Evolutionary conservation across 2,888 invertebrate genomes (phyloP).

Genomic region (Vanessa cardui): DNA sequence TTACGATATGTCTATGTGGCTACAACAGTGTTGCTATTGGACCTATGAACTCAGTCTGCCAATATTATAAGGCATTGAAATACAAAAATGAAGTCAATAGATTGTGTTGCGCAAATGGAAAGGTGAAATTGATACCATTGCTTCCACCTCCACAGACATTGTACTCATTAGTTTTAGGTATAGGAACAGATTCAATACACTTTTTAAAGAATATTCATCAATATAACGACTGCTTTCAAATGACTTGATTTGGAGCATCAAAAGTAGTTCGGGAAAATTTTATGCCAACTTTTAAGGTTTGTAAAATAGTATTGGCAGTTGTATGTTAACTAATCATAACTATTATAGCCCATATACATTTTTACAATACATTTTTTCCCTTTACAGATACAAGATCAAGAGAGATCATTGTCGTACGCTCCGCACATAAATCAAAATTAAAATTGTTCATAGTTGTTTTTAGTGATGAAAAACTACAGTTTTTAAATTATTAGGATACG

Average conservation of each 20-base stretch:
- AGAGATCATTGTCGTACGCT: no score
- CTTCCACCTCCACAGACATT: constrained; percentile 47
- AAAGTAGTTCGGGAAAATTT: no score
- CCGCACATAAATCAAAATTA: constrained; percentile 3
- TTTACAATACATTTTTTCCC: no score
- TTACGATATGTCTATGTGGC: constrained; percentile 37
- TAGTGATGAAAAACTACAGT: constrained; percentile 1
- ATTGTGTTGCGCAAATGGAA: constrained; percentile 48
- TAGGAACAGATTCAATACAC: no score
- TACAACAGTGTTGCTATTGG: constrained; percentile 35
- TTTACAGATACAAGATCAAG: constrained; percentile 43
- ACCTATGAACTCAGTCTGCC: constrained; percentile 38
- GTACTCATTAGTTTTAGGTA: no score
- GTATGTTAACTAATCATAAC: no score
- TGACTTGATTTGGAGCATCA: no score
- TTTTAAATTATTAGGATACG: constrained; percentile 1
- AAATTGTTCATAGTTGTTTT: constrained; percentile 2
- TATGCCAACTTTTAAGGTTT: no score
- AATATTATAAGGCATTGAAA: constrained; percentile 49
- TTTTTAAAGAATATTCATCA: no score
- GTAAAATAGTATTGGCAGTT: no score
- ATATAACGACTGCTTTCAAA: no score
- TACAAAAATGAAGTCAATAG: constrained; percentile 48
- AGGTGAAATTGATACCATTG: constrained; percentile 49
- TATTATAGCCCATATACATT: no score